phyloP scores from a whole-genome alignment of 35 echinoderm and acorn worm genomes.

The Stichopus chloronotus region DNA sequence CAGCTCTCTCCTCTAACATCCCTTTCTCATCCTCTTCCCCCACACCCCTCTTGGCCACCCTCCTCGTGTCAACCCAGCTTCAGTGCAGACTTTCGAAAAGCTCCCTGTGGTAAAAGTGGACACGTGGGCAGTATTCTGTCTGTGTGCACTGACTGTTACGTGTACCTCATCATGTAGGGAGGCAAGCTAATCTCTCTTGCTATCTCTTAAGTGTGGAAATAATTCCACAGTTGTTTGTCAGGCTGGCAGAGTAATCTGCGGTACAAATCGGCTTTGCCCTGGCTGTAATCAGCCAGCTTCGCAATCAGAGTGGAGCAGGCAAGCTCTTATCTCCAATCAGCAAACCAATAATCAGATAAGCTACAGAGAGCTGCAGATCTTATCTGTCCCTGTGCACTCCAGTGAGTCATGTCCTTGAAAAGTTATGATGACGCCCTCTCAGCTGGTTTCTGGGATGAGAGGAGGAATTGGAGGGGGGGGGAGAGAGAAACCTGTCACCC shows the following conservation, averaged over 20 bases:
- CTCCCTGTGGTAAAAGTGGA: too few relatives aligned
- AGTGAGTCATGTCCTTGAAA: constrained; percentile 36
- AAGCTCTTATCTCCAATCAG: constrained; percentile 35
- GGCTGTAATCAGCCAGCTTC: neutral
- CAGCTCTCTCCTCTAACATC: too few relatives aligned
- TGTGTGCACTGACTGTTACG: neutral
- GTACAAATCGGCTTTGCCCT: neutral
- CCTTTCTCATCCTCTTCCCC: too few relatives aligned
- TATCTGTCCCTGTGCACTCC: neutral
- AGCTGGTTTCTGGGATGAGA: neutral
- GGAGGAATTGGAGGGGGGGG: neutral
- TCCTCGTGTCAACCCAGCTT: too few relatives aligned
- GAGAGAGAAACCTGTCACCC: too few relatives aligned
- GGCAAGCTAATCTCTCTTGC: neutral
- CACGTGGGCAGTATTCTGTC: too few relatives aligned
- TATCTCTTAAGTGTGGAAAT: constrained; percentile 25
- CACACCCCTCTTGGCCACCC: too few relatives aligned
- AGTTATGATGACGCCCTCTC: neutral
- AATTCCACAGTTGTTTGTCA: constrained; percentile 45
- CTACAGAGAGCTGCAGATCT: neutral
- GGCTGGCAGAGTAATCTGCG: neutral
- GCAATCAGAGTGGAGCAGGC: constrained; percentile 34
- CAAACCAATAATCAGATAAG: constrained; percentile 33
- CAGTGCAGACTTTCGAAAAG: too few relatives aligned
- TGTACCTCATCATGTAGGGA: constrained; percentile 29